phyloP scores from a whole-genome alignment of 2,797 vertebrate genomes.

The Anisognathus igniventris region DNA sequence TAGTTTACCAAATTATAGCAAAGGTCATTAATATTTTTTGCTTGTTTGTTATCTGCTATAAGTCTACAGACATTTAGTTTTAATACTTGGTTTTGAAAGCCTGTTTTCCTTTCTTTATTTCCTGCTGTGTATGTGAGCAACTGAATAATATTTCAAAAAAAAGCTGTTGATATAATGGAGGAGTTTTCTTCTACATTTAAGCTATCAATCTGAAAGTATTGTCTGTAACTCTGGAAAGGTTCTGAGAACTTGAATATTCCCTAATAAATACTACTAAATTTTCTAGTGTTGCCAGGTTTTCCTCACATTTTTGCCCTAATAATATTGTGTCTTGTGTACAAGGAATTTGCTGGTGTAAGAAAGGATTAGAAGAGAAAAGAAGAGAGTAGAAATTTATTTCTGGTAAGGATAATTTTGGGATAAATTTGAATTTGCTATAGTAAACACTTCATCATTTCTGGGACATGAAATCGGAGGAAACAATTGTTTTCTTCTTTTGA shows the following conservation, averaged over 20 bases:
- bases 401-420: not conserved
- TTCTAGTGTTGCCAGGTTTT: not conserved
- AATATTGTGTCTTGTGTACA: not conserved
- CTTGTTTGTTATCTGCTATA: constrained; percentile 46
- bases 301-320: not conserved
- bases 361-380: not conserved
- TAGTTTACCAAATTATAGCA: constrained; percentile 58
- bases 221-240: not conserved
- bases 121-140: constrained; percentile 57
- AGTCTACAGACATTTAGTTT: constrained; percentile 62
- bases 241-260: constrained; percentile 4
- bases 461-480: not conserved
- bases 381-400: not conserved
- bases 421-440: not conserved
- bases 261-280: not conserved
- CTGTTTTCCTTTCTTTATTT: constrained; percentile 53
- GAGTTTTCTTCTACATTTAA: constrained; percentile 14
- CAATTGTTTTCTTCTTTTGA: not conserved
- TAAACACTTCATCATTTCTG: not conserved
- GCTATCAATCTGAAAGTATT: not conserved
- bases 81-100: constrained; percentile 68
- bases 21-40: constrained; percentile 64
- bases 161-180: constrained; percentile 28
- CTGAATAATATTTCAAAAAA: constrained; percentile 60
- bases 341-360: not conserved